A percentile compares a stretch with the other conserved stretches of the same genome.
phyloP scores from a whole-genome alignment of 2,888 invertebrate species.

The Sthenelais limicola region DNA sequence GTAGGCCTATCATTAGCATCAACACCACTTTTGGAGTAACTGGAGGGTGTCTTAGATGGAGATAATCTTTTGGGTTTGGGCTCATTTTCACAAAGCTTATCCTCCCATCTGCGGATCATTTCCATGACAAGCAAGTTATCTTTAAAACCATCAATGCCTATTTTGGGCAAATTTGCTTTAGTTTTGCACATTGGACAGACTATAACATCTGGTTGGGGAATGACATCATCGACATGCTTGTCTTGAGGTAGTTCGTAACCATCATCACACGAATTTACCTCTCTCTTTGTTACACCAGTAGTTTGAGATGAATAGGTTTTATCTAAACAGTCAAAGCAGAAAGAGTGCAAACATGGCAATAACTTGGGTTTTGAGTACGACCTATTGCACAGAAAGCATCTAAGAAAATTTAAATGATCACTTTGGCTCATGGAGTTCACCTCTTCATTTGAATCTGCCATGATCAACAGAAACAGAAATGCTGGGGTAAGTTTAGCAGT shows the following conservation, averaged over 20 bases:
- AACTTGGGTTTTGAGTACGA: constrained; percentile 30
- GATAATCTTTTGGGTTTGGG: too few species aligned
- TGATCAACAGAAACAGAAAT: too few species aligned
- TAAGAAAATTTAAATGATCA: constrained; percentile 28
- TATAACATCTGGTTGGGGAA: not conserved
- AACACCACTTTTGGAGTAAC: not conserved
- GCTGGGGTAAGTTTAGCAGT: too few species aligned
- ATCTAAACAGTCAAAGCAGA: constrained; percentile 25
- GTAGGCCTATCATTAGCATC: not conserved
- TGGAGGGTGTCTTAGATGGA: not conserved
- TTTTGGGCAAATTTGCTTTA: not conserved
- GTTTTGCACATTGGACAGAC: constrained; percentile 28
- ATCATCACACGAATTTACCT: too few species aligned
- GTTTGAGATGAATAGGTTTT: too few species aligned
- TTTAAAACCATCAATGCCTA: constrained; percentile 11
- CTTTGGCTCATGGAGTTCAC: too few species aligned
- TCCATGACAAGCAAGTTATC: constrained; percentile 22
- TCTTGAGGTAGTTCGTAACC: not conserved
- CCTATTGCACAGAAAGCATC: constrained; percentile 20
- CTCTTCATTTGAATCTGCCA: too few species aligned
- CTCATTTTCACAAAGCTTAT: constrained; percentile 5
- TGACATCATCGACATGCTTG: not conserved
- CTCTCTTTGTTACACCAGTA: too few species aligned
- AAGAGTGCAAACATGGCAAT: constrained; percentile 34
- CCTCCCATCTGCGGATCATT: constrained; percentile 22